Evolutionary conservation across 2,113 vertebrate species (phyloP).

Genomic region (Micronycteris hirsuta): DNA sequence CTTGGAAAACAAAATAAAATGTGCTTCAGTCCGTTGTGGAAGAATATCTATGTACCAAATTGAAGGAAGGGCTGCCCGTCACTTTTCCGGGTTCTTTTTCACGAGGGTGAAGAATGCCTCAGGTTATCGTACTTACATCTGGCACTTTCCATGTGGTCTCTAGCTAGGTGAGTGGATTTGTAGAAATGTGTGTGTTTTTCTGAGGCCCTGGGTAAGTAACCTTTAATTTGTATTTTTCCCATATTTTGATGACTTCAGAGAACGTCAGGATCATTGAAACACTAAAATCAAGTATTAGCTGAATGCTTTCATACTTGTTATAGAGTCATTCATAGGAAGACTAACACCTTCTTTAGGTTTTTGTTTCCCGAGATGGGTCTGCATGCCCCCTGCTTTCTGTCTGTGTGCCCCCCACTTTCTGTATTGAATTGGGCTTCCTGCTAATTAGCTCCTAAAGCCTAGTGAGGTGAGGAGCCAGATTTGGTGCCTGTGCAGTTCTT

Average conservation of each 20-base stretch:
- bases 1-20: neutral
- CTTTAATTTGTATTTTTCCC: neutral
- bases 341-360: neutral
- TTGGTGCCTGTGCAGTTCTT: slow-evolving; percentile 13
- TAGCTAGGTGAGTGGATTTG: neutral
- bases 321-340: neutral
- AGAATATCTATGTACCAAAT: neutral
- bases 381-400: neutral
- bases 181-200: neutral
- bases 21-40: neutral
- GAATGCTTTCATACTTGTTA: neutral
- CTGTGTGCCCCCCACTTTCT: neutral
- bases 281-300: neutral
- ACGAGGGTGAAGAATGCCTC: neutral
- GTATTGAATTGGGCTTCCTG: neutral
- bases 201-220: neutral
- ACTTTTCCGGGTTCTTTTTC: neutral
- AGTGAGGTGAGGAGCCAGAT: neutral
- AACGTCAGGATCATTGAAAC: neutral
- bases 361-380: neutral
- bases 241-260: neutral
- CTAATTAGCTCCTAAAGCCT: slow-evolving; percentile 18
- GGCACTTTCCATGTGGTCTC: neutral
- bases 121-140: neutral
- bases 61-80: neutral